Evolutionary conservation across 2,888 invertebrate species (phyloP).

Genomic region (Iselma pallidipennis): DNA sequence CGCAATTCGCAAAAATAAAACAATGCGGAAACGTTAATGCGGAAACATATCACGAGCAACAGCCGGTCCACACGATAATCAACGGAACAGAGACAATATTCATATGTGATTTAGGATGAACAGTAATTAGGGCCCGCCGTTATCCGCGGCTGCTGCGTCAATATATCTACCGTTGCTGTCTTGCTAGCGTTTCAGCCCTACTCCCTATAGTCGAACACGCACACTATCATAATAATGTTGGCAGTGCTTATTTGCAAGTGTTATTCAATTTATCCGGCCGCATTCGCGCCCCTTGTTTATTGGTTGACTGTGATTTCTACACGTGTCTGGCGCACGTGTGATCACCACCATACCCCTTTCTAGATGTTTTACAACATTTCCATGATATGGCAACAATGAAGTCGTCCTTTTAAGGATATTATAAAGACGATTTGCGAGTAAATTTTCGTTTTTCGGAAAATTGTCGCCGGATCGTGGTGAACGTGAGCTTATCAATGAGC

Average conservation of each 20-base stretch:
- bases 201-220: conserved; percentile 41
- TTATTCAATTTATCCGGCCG: conserved; percentile 58
- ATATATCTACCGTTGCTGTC: conserved; percentile 51
- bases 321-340: conserved; percentile 53
- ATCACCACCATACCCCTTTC: not conserved
- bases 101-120: conserved; percentile 53
- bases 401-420: not conserved
- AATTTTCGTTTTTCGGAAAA: not conserved
- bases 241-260: conserved; percentile 59
- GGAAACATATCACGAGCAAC: conserved; percentile 45
- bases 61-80: conserved; percentile 41
- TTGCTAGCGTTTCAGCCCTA: conserved; percentile 35
- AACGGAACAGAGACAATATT: conserved; percentile 45
- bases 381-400: not conserved
- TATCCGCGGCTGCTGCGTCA: conserved; percentile 53
- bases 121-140: conserved; percentile 51
- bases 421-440: not conserved
- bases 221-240: conserved; percentile 46
- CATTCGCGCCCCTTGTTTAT: conserved; percentile 55
- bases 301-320: conserved; percentile 55
- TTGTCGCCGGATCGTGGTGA: not conserved
- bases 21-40: conserved; percentile 35
- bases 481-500: not conserved
- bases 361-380: not conserved
- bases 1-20: conserved; percentile 39